These are phyloP conservation scores for Umimayanthus chanpuru DNA, from an alignment of 92 coral and sea anemone species.

Conservation along the genomic window DNA sequence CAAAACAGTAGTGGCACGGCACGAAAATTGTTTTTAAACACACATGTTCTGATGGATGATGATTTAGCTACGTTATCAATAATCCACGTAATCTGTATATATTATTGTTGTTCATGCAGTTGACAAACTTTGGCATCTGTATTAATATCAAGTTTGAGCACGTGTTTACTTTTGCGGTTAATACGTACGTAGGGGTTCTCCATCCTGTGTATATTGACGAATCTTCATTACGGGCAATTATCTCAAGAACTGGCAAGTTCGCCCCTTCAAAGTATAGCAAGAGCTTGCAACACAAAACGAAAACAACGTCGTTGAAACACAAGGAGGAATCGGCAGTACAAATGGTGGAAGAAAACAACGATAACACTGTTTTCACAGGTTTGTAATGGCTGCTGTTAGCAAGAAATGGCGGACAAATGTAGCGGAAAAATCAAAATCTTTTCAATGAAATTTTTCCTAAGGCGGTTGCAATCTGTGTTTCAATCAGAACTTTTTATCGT, in stretches of 20 bases:
- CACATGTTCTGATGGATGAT: no score
- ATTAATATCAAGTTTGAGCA: not conserved
- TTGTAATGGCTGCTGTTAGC: not conserved
- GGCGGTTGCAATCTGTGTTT: no score
- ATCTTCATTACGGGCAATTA: not conserved
- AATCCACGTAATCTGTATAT: no score
- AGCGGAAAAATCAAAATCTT: no score
- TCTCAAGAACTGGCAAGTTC: not conserved
- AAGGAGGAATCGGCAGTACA: constrained; percentile 12
- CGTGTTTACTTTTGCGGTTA: no score
- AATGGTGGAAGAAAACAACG: constrained; percentile 19
- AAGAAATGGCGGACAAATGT: not conserved
- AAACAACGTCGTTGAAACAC: not conserved
- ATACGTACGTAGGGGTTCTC: not conserved
- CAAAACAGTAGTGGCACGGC: no score
- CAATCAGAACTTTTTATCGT: no score
- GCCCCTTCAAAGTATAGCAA: not conserved
- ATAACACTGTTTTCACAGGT: not conserved
- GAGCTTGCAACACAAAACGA: not conserved
- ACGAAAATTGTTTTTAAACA: no score
- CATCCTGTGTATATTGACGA: not conserved
- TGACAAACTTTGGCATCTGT: no score
- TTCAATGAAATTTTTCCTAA: not conserved
- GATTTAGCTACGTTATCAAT: no score
- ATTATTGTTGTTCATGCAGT: no score